Base-by-base conservation (phyloP, 1,140 invertebrate species). In the Heterodera carotae region DNA sequence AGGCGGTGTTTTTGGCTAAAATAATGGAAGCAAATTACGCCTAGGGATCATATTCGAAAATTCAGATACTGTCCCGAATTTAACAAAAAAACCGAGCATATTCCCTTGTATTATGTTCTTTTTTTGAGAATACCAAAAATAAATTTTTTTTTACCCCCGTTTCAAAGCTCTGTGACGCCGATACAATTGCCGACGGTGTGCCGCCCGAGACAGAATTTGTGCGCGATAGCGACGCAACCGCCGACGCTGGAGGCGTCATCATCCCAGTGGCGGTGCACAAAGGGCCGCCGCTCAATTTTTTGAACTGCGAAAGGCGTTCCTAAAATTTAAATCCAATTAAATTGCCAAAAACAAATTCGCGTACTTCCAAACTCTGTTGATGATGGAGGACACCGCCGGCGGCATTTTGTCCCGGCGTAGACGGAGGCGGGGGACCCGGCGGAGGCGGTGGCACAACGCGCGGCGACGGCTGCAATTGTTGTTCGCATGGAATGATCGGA, bases 1-100 rank as follows among this genome's bases (percentile, higher is more conserved):
- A 15, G 77, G 74, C 7, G 77, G 74, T 4, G 77, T 78, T 48
- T 64, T 64, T 25, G 77, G 77, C 77, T 78, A 25, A n/a, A 78
- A 75, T 75, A 75, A 75, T 31, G 2, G 25, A 66, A 34, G n/a
- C n/a, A n/a, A n/a, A n/a, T n/a, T n/a, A n/a, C n/a, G n/a, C n/a
- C n/a, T n/a, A n/a, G n/a, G n/a, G n/a, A n/a, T n/a, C n/a, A n/a
- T n/a, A n/a, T n/a, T n/a, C n/a, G n/a, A n/a, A n/a, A n/a, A n/a
- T n/a, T n/a, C n/a, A n/a, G n/a, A n/a, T n/a, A n/a, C n/a, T n/a
- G n/a, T n/a, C n/a, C n/a, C n/a, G n/a, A n/a, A n/a, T n/a, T n/a
- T n/a, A n/a, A n/a, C n/a, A n/a, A 43, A 43, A 43, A 43, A 43
- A 43, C 7, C 39, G 39, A n/a, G n/a, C n/a, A 10, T 43, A 43